Conservation (phyloP, 92 coral and sea anemone genomes). For the Meandrina meandrites region DNA sequence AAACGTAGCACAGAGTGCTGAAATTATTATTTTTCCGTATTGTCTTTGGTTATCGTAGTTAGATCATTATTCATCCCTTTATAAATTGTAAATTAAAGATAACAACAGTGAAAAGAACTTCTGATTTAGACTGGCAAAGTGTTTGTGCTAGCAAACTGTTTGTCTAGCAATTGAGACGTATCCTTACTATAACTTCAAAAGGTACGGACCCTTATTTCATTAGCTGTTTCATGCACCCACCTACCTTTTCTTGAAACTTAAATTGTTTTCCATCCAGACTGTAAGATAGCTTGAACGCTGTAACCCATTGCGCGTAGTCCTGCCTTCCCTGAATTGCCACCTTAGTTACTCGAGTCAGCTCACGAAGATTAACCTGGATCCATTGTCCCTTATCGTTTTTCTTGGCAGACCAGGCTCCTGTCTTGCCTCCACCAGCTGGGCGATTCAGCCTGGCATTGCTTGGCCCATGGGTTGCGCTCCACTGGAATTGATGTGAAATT, state of each 20-base stretch:
- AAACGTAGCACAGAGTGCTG: too few species aligned
- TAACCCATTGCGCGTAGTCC: not conserved
- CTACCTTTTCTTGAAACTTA: not conserved
- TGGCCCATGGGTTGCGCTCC: conserved; percentile 12
- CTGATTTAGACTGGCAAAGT: too few species aligned
- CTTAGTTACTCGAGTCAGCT: conserved; percentile 1
- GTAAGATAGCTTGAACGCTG: conserved; percentile 8
- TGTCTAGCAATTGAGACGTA: too few species aligned
- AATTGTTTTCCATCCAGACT: not conserved
- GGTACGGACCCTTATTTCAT: not conserved
- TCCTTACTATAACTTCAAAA: too few species aligned
- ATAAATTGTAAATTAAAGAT: too few species aligned
- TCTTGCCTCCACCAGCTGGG: conserved; percentile 14
- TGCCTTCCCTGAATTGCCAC: conserved; percentile 13
- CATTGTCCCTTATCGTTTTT: not conserved
- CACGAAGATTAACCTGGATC: conserved; percentile 9
- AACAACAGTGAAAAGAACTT: too few species aligned
- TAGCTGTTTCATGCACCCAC: not conserved
- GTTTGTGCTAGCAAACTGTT: too few species aligned
- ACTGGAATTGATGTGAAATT: not conserved
- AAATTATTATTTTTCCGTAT: too few species aligned
- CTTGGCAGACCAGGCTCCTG: conserved; percentile 9
- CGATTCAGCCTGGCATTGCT: conserved; percentile 17
- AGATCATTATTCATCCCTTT: too few species aligned
- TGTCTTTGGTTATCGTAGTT: too few species aligned